These are phyloP conservation scores for Eurytoma californica DNA, from an alignment of 2,888 invertebrate species.

Conservation along the genomic window DNA sequence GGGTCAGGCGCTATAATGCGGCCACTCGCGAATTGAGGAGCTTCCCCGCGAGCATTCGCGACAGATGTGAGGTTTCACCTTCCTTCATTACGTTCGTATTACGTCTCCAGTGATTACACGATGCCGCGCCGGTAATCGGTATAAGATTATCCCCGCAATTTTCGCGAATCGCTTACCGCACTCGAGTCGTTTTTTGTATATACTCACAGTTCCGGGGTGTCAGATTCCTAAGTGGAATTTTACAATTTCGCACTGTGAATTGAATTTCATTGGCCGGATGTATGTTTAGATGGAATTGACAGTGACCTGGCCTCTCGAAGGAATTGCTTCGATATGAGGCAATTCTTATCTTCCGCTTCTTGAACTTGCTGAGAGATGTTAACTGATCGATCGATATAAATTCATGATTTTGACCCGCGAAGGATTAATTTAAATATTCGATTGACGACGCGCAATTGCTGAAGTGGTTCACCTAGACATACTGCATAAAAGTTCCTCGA, in stretches of 20 bases:
- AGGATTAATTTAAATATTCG: no score
- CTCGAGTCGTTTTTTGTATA: no score
- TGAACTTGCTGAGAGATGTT: slow-evolving; percentile 14
- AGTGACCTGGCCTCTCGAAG: background rate
- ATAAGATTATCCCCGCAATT: no score
- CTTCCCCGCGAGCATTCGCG: slow-evolving; percentile 30
- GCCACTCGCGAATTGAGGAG: slow-evolving; percentile 28
- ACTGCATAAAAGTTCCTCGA: no score
- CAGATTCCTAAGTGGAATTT: no score
- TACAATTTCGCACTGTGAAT: no score
- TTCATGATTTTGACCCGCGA: no score
- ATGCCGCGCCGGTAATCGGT: background rate
- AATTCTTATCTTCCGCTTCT: slow-evolving; percentile 18
- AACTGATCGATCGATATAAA: background rate
- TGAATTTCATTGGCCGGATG: no score
- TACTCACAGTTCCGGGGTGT: no score
- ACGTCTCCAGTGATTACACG: background rate
- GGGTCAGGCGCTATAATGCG: slow-evolving; percentile 34
- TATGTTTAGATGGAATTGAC: background rate
- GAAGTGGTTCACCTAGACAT: no score
- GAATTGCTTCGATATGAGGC: background rate
- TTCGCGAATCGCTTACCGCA: no score
- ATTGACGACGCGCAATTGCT: no score
- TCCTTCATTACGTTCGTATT: background rate
- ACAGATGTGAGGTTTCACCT: slow-evolving; percentile 11